A percentile compares a stretch with the other conserved stretches of the same genome.
Conservation (phyloP, 2,113 vertebrate species). For the Sula dactylatra region DNA sequence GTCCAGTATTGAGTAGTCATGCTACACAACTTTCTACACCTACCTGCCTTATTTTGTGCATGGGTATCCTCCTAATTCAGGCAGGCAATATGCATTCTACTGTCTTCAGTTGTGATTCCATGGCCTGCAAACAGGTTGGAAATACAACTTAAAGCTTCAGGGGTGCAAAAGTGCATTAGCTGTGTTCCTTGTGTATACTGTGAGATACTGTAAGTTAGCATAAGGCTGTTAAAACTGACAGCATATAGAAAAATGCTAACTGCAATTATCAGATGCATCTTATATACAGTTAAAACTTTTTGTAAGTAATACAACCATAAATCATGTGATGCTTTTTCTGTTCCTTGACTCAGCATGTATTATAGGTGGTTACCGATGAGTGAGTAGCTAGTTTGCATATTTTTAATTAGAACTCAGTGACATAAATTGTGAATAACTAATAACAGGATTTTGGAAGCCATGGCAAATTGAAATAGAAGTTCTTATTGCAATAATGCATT, state of each 20-base stretch:
- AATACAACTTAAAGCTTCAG: not conserved
- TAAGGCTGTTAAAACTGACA: not conserved
- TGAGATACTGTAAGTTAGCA: not conserved
- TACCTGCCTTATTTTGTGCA: not conserved
- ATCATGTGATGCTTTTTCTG: not conserved
- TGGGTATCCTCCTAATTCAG: not conserved
- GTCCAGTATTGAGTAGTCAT: not conserved
- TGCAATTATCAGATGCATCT: not conserved
- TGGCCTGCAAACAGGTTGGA: not conserved
- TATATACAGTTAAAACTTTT: not conserved
- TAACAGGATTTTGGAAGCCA: not conserved
- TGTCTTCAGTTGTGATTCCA: not conserved
- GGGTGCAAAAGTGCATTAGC: not conserved
- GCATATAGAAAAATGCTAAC: not conserved
- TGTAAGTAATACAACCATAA: not conserved
- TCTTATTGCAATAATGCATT: not conserved
- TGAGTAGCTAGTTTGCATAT: not conserved
- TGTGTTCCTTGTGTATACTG: not conserved
- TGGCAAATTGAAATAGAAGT: not conserved
- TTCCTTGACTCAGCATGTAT: not conserved
- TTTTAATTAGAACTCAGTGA: not conserved
- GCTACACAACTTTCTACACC: not conserved
- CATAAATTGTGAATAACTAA: not conserved
- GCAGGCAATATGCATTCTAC: not conserved
- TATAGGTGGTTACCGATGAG: not conserved